A percentile compares a stretch with the other conserved stretches of the same genome.
These are phyloP conservation scores for Rhombomys opimus DNA, from an alignment of 2,113 vertebrate genomes.

Conservation along the genomic window DNA sequence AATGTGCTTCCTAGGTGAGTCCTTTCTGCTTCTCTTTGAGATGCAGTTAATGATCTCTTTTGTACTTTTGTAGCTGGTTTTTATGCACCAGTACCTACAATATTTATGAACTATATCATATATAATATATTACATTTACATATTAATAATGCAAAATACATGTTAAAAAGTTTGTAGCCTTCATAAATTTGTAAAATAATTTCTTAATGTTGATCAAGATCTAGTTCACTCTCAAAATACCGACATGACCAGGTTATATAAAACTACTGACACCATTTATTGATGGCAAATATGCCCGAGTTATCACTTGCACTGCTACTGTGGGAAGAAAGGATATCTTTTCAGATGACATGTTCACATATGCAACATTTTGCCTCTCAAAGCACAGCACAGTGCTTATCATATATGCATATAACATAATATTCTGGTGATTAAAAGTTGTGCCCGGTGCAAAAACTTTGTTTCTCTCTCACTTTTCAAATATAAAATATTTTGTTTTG, in stretches of 20 bases:
- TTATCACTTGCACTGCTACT: background rate
- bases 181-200: background rate
- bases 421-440: slow-evolving; percentile 15
- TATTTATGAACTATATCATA: background rate
- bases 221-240: slow-evolving; percentile 1
- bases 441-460: background rate
- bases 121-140: background rate
- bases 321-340: background rate
- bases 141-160: background rate
- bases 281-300: background rate
- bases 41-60: background rate
- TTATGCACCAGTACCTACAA: background rate
- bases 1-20: background rate
- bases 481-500: background rate
- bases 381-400: background rate
- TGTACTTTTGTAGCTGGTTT: background rate
- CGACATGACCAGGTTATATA: background rate
- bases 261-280: background rate
- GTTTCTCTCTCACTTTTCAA: background rate
- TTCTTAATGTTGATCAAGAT: background rate
- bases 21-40: background rate
- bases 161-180: background rate
- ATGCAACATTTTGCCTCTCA: background rate
- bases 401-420: background rate
- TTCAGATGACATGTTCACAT: background rate